phyloP scores from a whole-genome alignment of 2,113 vertebrate genomes.

The Carassius auratus region DNA sequence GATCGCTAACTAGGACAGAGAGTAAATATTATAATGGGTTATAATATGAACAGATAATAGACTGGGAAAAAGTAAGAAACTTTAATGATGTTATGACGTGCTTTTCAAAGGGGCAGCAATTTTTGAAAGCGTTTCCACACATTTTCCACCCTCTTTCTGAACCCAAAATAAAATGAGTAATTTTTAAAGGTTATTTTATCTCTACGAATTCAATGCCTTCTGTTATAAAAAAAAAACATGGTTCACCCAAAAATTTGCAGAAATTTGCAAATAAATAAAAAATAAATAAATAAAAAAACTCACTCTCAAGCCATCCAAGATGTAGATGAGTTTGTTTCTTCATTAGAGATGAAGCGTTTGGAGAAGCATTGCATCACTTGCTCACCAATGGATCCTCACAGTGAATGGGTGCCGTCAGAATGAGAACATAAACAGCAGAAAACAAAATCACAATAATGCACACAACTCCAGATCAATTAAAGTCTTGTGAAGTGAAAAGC shows the following conservation, averaged over 20 bases:
- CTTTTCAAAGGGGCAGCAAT: background rate
- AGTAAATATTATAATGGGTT: background rate
- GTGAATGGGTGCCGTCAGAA: too few species aligned
- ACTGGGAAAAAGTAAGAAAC: background rate
- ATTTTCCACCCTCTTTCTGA: background rate
- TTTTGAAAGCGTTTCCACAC: background rate
- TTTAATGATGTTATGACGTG: background rate
- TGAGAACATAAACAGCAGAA: too few species aligned
- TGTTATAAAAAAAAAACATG: background rate
- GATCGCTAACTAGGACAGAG: background rate
- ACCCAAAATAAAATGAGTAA: background rate
- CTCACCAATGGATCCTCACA: background rate
- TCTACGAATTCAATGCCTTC: background rate
- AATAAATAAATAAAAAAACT: too few species aligned
- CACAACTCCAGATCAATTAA: too few species aligned
- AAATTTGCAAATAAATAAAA: too few species aligned
- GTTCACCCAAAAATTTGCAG: too few species aligned
- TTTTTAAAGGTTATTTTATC: background rate
- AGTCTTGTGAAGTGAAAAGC: too few species aligned
- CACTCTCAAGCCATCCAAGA: too few species aligned
- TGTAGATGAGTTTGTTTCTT: too few species aligned
- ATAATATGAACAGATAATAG: background rate
- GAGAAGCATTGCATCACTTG: too few species aligned
- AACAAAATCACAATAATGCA: too few species aligned
- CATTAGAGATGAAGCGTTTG: too few species aligned